phyloP scores from a whole-genome alignment of 2,888 invertebrate genomes.

The Lasioglossum morio region DNA sequence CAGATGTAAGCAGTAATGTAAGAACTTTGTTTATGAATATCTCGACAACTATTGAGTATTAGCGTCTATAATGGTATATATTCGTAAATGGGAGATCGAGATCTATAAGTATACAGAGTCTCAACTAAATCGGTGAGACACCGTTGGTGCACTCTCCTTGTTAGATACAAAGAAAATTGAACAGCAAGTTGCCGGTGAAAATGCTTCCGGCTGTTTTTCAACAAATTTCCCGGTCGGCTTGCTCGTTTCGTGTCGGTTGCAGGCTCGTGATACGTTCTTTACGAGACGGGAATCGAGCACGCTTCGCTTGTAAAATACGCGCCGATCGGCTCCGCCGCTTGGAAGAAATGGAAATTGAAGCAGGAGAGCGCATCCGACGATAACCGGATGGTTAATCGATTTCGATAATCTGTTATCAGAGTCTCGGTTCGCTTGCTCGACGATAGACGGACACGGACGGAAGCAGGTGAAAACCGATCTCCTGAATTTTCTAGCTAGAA shows the following conservation, averaged over 20 bases:
- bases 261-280: conserved; percentile 35
- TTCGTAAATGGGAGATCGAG: no score
- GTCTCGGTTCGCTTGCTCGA: not conserved
- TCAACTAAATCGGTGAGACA: no score
- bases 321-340: not conserved
- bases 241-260: not conserved
- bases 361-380: conserved; percentile 19
- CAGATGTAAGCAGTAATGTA: no score
- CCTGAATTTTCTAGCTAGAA: not conserved
- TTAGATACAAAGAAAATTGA: no score
- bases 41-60: no score
- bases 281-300: conserved; percentile 54
- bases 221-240: not conserved
- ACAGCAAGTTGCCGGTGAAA: not conserved
- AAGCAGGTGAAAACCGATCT: not conserved
- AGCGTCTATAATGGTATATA: no score
- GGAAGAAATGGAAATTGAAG: conserved; percentile 34
- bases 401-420: conserved; percentile 25
- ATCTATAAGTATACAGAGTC: no score
- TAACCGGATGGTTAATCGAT: conserved; percentile 37
- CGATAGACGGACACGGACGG: not conserved
- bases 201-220: not conserved
- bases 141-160: no score
- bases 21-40: no score
- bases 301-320: not conserved